Evolutionary conservation across 2,888 invertebrate species (phyloP), one percentile per base, ranked within the genome.

Genomic region (Cybosia mesomella): DNA sequence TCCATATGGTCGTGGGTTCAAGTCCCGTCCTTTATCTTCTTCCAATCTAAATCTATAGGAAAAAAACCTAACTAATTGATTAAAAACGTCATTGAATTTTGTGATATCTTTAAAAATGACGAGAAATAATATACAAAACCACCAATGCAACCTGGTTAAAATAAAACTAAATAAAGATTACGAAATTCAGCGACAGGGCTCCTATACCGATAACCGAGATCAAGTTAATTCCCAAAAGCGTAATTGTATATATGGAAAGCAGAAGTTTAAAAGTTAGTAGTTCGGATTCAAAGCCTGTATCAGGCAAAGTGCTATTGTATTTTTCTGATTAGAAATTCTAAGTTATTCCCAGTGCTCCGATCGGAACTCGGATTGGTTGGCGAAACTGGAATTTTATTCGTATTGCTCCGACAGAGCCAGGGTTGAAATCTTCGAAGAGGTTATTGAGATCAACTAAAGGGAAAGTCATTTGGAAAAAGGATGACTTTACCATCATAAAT

Each of bases 241-340:
- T 43, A 39, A 15, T 39, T 39, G 15, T 39, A 4, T 43, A 5
- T 7, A 18, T 43, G 5, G 43, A 18, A 43, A 7, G 18, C 5
- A 18, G 7, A 43, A 43, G 43, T 43, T 43, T 43, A 43, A 43
- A 43, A 43, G 43, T 43, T 43, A 43, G 43, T 43, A 18, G 18
- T 7, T 3, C 18, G 2, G 18, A 43, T 43, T 43, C 43, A 18
- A 43, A 7, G 43, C 43, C 43, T 18, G 43, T 18, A 43, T 43
- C 43, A 43, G 18, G 43, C 8, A 43, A 18, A 43, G 43, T 43
- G 43, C 43, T 43, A 43, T 43, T 43, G 43, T 18, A 15, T 43
- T 43, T 43, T 43, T 43, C 43, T 43, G 43, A 43, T 43, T 43
- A 43, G 43, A 43, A 43, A 43, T 43, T 43, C 43, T 43, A 43